Conservation (phyloP, 2,888 invertebrate species). For the Calliopum simillimum region DNA sequence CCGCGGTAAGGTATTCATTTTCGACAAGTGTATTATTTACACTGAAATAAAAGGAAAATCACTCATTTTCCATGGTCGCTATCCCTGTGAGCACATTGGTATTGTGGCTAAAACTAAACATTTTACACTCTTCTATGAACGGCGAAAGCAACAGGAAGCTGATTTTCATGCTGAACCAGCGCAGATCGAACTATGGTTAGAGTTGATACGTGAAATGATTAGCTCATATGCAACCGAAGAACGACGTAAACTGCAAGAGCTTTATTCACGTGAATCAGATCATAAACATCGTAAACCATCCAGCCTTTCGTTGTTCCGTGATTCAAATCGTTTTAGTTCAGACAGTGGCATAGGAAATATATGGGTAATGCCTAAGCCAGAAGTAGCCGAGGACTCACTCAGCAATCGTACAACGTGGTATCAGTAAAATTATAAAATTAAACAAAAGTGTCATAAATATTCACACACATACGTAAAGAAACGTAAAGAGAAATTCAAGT, state of each 20-base stretch:
- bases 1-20: conserved; percentile 64
- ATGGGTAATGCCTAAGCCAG: conserved; percentile 60
- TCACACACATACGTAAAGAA: no score
- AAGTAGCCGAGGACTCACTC: conserved; percentile 50
- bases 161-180: conserved; percentile 60
- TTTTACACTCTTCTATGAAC: conserved; percentile 64
- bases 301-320: conserved; percentile 61
- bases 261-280: conserved; percentile 57
- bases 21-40: conserved; percentile 66
- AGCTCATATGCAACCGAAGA: conserved; percentile 61
- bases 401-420: conserved; percentile 65
- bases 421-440: conserved; percentile 48
- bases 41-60: conserved; percentile 65
- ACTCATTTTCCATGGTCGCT: conserved; percentile 64
- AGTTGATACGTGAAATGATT: conserved; percentile 64
- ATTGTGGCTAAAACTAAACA: conserved; percentile 59
- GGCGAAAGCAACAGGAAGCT: conserved; percentile 64
- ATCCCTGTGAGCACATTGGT: conserved; percentile 65
- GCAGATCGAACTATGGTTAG: conserved; percentile 60
- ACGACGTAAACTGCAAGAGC: conserved; percentile 60
- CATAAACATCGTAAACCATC: conserved; percentile 61
- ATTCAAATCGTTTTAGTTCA: conserved; percentile 65
- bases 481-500: no score
- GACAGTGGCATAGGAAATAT: conserved; percentile 66
- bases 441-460: no score